phyloP scores from a whole-genome alignment of 2,113 vertebrate species.

The Gila orcuttii region DNA sequence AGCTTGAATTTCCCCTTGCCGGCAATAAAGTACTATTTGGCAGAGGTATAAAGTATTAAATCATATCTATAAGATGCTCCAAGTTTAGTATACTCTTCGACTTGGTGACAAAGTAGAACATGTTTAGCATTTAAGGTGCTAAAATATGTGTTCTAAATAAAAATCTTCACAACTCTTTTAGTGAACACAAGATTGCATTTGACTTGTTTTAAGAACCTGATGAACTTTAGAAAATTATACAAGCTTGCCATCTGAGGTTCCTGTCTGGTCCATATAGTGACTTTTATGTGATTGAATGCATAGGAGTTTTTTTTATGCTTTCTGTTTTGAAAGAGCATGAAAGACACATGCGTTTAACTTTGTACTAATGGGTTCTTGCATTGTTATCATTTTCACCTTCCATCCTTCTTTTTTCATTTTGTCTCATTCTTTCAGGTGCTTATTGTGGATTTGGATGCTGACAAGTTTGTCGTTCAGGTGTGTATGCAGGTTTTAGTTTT shows the following conservation, averaged over 20 bases:
- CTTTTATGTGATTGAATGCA: background rate
- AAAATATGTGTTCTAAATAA: background rate
- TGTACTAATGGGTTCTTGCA: background rate
- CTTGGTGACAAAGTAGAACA: background rate
- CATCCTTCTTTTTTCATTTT: background rate
- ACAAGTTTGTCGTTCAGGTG: constrained; percentile 94
- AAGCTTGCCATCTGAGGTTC: background rate
- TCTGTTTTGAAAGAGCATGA: background rate
- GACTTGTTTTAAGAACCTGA: background rate
- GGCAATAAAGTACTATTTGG: constrained; percentile 3
- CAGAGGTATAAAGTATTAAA: background rate
- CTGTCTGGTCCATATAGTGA: background rate
- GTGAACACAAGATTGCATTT: background rate
- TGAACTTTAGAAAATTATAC: background rate
- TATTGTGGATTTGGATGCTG: constrained; percentile 93
- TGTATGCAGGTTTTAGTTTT: constrained; percentile 66
- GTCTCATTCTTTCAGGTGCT: constrained; percentile 84
- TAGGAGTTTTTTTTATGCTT: background rate
- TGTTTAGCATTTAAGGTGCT: background rate
- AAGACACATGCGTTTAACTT: background rate
- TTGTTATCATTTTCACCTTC: background rate
- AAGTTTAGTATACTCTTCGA: background rate
- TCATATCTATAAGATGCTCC: constrained; percentile 7
- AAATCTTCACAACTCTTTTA: background rate
- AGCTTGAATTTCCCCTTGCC: background rate